A percentile compares a stretch with the other conserved stretches of the same genome.
These are phyloP conservation scores for Rhaphigaster nebulosa DNA, from an alignment of 2,888 invertebrate genomes.

Conservation along the genomic window DNA sequence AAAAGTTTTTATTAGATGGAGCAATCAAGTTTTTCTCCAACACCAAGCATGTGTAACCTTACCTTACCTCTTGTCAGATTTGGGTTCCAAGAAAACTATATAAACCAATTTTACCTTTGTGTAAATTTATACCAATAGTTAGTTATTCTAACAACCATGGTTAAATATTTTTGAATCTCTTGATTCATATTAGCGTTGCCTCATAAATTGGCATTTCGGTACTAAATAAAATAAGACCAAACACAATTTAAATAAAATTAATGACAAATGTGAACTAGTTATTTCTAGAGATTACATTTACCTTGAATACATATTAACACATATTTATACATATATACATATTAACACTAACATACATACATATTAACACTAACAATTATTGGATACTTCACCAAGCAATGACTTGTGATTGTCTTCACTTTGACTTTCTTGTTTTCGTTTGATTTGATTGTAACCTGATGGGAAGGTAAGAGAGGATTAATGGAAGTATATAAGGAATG, in stretches of 20 bases:
- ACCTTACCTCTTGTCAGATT: too few species aligned
- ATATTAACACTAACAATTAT: constrained; percentile 15
- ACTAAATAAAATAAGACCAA: neutral
- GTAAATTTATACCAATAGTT: too few species aligned
- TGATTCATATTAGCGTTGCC: too few species aligned
- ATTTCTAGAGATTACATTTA: neutral
- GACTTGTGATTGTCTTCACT: constrained; percentile 12
- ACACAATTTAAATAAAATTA: neutral
- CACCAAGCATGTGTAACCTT: neutral
- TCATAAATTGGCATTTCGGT: neutral
- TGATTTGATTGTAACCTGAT: neutral
- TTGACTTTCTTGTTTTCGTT: constrained; percentile 5
- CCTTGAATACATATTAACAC: neutral
- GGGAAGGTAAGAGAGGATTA: neutral
- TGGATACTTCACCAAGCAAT: constrained; percentile 37
- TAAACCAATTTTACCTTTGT: neutral
- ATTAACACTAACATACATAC: constrained; percentile 1
- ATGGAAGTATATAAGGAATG: constrained; percentile 65
- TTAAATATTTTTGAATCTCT: too few species aligned
- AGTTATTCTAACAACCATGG: too few species aligned
- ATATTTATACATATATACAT: too few species aligned
- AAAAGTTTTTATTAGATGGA: neutral
- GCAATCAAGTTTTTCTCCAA: neutral
- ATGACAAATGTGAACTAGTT: neutral
- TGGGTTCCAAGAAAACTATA: neutral